Percentiles rank a stretch among this genome's conserved stretches.
These are phyloP conservation scores for Teinopalpus imperialis DNA, from an alignment of 2,888 invertebrate species.

Conservation along the genomic window DNA sequence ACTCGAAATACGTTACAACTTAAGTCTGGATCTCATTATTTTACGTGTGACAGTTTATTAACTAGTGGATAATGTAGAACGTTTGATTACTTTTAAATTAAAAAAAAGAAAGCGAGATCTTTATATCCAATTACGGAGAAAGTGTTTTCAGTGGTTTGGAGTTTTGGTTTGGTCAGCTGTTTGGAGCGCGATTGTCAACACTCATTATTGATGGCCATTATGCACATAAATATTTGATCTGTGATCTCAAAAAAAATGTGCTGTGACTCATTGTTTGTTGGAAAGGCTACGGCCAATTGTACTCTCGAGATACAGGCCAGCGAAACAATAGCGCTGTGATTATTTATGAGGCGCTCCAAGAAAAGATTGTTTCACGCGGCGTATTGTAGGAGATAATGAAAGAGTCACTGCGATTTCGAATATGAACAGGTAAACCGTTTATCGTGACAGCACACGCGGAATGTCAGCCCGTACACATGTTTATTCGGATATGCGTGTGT, in stretches of 20 bases:
- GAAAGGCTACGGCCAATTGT: neutral
- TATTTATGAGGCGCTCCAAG: neutral
- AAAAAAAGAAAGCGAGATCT: too few species aligned
- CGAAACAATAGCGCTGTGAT: neutral
- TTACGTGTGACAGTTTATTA: too few species aligned
- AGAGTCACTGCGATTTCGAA: neutral
- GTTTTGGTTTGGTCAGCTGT: slow-evolving; percentile 21
- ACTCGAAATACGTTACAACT: too few species aligned
- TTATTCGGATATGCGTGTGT: neutral
- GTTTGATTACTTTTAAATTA: too few species aligned
- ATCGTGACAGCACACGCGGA: neutral
- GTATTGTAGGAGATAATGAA: too few species aligned
- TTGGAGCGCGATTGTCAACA: slow-evolving; percentile 6
- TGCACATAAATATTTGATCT: slow-evolving; percentile 1
- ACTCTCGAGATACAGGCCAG: neutral
- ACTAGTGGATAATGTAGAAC: too few species aligned
- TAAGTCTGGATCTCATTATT: too few species aligned
- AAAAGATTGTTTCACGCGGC: too few species aligned
- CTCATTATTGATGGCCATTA: slow-evolving; percentile 3
- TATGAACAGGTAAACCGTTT: neutral
- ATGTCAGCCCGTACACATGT: neutral
- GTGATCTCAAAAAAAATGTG: neutral
- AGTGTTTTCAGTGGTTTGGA: slow-evolving; percentile 23
- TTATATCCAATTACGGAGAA: slow-evolving; percentile 3
- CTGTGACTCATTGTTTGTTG: slow-evolving; percentile 8